Evolutionary conservation across 2,113 vertebrate species (phyloP), one percentile per base, ranked within the genome.

Genomic region (cattle (Bos taurus)): DNA sequence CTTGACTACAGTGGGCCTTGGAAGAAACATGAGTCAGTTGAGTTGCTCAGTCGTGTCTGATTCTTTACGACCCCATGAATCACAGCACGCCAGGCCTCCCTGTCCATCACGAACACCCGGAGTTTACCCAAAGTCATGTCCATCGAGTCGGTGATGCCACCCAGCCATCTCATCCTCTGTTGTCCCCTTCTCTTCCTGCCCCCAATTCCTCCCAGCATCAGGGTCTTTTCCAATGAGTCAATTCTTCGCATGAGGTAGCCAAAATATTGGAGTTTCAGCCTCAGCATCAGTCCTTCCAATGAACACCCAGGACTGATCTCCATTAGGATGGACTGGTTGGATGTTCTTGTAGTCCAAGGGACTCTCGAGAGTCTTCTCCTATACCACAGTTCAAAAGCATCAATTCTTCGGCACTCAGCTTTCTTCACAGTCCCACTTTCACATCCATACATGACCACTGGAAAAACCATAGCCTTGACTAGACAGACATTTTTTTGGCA

Each of bases 181-280:
- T 3, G 25, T 59, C 57, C 57, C 57, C 57, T 59, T 25, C 23
- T 59, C 23, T 10, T 59, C 57, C 57, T 1, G 4, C 9, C 23
- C 23, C 23, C 23, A 59, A 11, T 59, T 10, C 9, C 3, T 59
- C 64, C n/a, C n/a, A 71, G n/a, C n/a, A 23, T 36, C n/a, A 36
- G 64, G 9, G 64, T 71, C 17, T 71, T 23, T 71, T 71, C 64
- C 19, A 71, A 11, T 11, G n/a, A 71, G 19, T 36, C 17, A 36
- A 5, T 8, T 71, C 64, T 36, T 36, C 1, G 0, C n/a, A 71
- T 2, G 17, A 71, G 19, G 9, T 36, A 9, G 64, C 64, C n/a
- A 71, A 36, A 71, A 19, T 11, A 36, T 19, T 23, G n/a, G 17
- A 71, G n/a, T 19, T 71, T 71, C 64, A 36, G n/a, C 4, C 2